Conservation (phyloP, 2,888 invertebrate species). For the Stenolophus ochropezus region DNA sequence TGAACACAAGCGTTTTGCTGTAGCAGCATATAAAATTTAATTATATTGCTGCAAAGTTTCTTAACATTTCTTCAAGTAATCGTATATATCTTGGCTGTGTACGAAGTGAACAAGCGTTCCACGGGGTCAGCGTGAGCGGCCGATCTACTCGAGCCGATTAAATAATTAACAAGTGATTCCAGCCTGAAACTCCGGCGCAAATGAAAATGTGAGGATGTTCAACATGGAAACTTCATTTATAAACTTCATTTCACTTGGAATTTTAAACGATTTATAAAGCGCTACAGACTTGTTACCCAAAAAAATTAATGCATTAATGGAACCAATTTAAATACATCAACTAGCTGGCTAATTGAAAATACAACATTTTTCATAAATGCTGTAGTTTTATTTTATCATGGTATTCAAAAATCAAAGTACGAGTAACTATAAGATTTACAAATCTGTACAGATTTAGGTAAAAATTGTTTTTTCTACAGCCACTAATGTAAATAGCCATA, state of each 20-base stretch:
- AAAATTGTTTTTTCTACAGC: too few species aligned
- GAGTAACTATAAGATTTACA: too few species aligned
- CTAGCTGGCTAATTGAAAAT: too few species aligned
- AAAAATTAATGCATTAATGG: neutral
- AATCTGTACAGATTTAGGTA: too few species aligned
- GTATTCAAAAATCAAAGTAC: too few species aligned
- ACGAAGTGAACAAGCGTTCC: neutral
- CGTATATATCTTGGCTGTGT: constrained; percentile 29
- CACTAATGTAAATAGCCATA: too few species aligned
- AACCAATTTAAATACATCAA: neutral
- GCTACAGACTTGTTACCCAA: neutral
- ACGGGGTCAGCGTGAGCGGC: constrained; percentile 2
- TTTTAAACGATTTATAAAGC: neutral
- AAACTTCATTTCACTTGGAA: neutral
- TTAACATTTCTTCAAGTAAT: constrained; percentile 51
- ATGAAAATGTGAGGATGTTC: constrained; percentile 14
- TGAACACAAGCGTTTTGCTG: constrained; percentile 14
- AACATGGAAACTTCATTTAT: constrained; percentile 21
- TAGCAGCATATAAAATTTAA: constrained; percentile 52
- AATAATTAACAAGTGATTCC: constrained; percentile 47
- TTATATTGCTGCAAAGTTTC: constrained; percentile 54
- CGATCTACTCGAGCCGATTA: constrained; percentile 24
- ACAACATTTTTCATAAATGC: too few species aligned
- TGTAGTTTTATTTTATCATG: too few species aligned
- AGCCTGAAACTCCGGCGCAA: constrained; percentile 4